Base-by-base conservation (phyloP, 2,888 invertebrate genomes). In the Actias luna region DNA sequence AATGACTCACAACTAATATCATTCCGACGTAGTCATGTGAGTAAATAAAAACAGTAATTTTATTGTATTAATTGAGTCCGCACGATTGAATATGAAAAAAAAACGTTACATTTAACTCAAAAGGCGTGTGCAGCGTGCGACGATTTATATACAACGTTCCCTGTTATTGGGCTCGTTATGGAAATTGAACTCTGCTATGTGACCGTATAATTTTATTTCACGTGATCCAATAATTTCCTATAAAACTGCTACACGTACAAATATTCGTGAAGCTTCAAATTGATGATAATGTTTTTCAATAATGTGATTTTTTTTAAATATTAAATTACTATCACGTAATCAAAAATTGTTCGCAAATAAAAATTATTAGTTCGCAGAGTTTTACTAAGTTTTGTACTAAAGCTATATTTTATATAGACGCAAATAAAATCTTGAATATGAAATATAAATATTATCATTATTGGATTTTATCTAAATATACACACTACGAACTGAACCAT, bases 81-180 rank as follows among this genome's bases (percentile, higher is more conserved):
- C 55, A 55, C 27, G 55, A 29, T 55, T 55, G 55, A 22, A 55
- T 29, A 55, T 16, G 55, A 16, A 29, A 29, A 55, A 50, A 52
- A 55, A 55, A 55, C 29, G 29, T 55, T 55, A 55, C 29, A 29
- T 29, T 55, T 55, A 55, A 55, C 29, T 55, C 55, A 55, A 55
- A 29, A 55, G 55, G 14, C 29, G 55, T 16, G 27, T n/a, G 29
- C 29, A n/a, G 8, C 55, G 29, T 29, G 29, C n/a, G 0, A 29
- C 55, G 55, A 55, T 36, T 57, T 55, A 50, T 50, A 50, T 25
- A 55, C 31, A 39, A 25, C 60, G 50, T 69, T 61, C 68, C 67
- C 76, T 77, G 74, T 80, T 76, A 78, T 77, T 76, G 72, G 67
- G 65, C 70, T 78, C 77, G 77, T 82, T 78, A 82, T 80, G 82